phyloP scores from a whole-genome alignment of 2,888 invertebrate genomes.

The Euplagia quadripunctaria region DNA sequence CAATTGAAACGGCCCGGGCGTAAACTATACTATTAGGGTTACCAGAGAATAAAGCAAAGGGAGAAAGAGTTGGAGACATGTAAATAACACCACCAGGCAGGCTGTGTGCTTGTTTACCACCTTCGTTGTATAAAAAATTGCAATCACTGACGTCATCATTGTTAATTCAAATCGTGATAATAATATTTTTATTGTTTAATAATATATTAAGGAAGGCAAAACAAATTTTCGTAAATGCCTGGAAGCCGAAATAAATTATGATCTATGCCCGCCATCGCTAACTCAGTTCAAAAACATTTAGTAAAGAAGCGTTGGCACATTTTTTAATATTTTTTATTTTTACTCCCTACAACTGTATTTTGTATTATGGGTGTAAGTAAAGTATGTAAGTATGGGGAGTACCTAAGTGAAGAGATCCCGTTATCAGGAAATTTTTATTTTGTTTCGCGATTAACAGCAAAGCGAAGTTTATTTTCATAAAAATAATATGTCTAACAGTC shows the following conservation, averaged over 20 bases:
- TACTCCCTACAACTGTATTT: neutral
- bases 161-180: neutral
- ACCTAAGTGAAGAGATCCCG: neutral
- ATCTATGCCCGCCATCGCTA: neutral
- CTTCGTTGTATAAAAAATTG: neutral
- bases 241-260: constrained; percentile 1
- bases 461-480: too few species aligned
- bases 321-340: neutral
- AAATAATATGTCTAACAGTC: too few species aligned
- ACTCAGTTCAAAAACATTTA: constrained; percentile 4
- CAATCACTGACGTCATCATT: neutral
- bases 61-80: too few species aligned
- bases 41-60: too few species aligned
- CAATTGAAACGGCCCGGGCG: too few species aligned
- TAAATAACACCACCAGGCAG: too few species aligned
- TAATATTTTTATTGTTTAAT: neutral
- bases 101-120: neutral
- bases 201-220: neutral
- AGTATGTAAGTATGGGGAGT: neutral
- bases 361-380: too few species aligned
- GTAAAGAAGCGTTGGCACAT: neutral
- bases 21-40: too few species aligned
- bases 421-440: too few species aligned
- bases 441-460: too few species aligned
- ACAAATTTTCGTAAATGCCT: neutral